phyloP scores from a whole-genome alignment of 2,113 vertebrate genomes.

The Centropus unirufus region DNA sequence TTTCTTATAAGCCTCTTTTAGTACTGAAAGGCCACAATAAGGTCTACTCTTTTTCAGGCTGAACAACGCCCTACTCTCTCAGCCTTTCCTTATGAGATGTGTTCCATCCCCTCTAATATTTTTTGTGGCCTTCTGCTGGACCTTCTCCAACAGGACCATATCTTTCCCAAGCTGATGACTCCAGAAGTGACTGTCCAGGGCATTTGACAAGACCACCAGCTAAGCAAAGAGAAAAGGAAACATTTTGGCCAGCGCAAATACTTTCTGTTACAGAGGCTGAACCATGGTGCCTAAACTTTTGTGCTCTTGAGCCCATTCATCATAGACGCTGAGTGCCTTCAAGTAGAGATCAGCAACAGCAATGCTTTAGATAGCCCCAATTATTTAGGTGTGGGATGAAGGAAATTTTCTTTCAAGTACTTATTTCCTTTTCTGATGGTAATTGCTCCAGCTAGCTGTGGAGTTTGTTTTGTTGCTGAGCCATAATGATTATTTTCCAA shows the following conservation, averaged over 20 bases:
- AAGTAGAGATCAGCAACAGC: background rate
- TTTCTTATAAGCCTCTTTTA: background rate
- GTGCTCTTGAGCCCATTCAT: background rate
- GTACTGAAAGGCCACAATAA: no score
- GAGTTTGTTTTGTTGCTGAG: conserved; percentile 1
- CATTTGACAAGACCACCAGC: background rate
- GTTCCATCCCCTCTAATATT: background rate
- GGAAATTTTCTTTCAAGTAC: background rate
- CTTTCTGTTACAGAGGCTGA: background rate
- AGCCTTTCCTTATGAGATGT: rapidly evolving
- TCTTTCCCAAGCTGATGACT: background rate
- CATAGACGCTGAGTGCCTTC: background rate
- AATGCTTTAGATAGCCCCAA: background rate
- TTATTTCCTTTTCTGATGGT: background rate
- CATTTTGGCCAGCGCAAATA: background rate
- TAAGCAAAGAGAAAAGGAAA: background rate
- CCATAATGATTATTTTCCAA: conserved; percentile 19
- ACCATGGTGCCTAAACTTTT: background rate
- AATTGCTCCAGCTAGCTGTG: background rate
- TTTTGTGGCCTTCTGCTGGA: background rate
- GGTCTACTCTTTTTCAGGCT: background rate
- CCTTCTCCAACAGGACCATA: rapidly evolving
- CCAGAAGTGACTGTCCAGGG: background rate
- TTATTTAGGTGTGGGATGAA: background rate
- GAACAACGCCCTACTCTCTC: background rate